Percentiles rank a stretch among this genome's conserved stretches.
Conservation (phyloP, 2,113 vertebrate species). For the Plectropomus leopardus region DNA sequence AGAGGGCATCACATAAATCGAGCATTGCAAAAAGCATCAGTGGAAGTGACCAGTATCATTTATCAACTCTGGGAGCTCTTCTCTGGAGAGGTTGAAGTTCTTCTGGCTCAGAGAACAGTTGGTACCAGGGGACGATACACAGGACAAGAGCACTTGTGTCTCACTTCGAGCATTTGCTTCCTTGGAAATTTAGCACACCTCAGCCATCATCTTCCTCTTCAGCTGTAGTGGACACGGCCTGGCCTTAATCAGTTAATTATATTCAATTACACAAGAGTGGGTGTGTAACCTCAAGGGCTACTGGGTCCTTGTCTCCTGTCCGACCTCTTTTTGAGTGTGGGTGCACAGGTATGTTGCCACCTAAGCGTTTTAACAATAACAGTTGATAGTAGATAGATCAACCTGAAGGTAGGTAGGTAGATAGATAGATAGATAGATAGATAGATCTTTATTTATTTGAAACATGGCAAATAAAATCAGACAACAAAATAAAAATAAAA, state of each 20-base stretch:
- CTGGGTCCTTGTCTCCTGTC: background rate
- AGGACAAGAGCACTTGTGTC: background rate
- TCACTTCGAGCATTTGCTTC: background rate
- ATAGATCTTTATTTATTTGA: no score
- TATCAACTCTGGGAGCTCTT: slow-evolving; percentile 8
- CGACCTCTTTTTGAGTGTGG: background rate
- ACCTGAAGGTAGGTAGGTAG: no score
- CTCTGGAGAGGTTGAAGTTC: background rate
- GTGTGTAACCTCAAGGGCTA: background rate
- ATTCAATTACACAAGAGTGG: background rate
- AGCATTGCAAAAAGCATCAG: slow-evolving; percentile 20
- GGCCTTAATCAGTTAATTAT: background rate
- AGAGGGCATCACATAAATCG: background rate
- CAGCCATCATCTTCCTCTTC: background rate
- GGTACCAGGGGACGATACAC: background rate
- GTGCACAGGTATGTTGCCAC: background rate
- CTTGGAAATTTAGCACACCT: background rate
- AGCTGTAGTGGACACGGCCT: background rate
- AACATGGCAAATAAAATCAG: no score
- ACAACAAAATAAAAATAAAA: no score
- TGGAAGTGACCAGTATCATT: slow-evolving; percentile 9
- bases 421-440: no score
- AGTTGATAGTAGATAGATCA: no score
- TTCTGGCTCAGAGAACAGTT: background rate
- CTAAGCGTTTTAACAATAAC: background rate